phyloP scores from a whole-genome alignment of 2,113 vertebrate species.

The Crotalus tigris region DNA sequence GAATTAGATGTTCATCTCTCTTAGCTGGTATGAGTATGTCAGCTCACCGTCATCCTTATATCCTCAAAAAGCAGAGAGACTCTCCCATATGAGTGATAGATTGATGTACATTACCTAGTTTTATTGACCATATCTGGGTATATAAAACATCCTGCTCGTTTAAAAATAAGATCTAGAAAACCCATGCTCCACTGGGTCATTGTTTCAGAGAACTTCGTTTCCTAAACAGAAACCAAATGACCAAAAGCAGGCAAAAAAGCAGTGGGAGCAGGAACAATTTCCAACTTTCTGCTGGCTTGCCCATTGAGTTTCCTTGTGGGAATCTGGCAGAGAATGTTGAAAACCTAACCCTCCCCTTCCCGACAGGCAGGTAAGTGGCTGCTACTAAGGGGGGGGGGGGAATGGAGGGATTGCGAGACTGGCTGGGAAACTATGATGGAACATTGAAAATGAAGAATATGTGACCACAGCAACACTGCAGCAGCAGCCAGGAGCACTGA shows the following conservation, averaged over 20 bases:
- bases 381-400: not conserved
- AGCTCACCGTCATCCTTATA: not conserved
- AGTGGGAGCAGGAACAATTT: not conserved
- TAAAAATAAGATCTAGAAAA: not conserved
- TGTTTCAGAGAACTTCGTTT: not conserved
- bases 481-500: not conserved
- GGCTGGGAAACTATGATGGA: not conserved
- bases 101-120: not conserved
- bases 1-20: not conserved
- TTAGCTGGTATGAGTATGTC: not conserved
- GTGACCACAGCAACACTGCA: not conserved
- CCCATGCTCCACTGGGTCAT: not conserved
- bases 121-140: not conserved
- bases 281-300: not conserved
- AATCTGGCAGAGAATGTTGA: not conserved
- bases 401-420: not conserved
- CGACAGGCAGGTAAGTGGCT: not conserved
- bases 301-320: not conserved
- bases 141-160: not conserved
- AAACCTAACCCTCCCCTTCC: not conserved
- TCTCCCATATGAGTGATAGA: not conserved
- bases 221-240: not conserved
- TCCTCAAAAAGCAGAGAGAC: not conserved
- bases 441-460: not conserved
- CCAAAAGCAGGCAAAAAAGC: not conserved